Conservation (phyloP, 2,113 vertebrate genomes). For the Gorsachius goisagi region DNA sequence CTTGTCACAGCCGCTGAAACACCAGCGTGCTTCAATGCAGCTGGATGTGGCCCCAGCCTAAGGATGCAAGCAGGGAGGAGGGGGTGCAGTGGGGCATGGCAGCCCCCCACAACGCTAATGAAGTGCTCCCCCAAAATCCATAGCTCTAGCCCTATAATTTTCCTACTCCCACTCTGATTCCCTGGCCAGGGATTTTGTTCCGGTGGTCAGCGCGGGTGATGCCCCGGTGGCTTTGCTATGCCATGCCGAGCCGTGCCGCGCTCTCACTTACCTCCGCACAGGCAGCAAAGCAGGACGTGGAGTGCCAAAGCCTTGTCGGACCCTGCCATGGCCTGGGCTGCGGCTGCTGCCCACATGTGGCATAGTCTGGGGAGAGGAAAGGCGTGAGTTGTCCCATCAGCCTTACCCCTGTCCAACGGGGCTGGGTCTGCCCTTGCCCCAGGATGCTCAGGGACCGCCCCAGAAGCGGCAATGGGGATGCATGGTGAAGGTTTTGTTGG, state of each 20-base stretch:
- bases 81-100: rapidly evolving
- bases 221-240: rapidly evolving
- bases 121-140: rapidly evolving
- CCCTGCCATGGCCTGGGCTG: constrained; percentile 12
- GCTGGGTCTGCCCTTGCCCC: background rate
- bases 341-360: background rate
- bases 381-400: background rate
- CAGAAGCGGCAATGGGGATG: background rate
- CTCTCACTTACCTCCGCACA: constrained; percentile 35
- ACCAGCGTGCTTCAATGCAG: rapidly evolving
- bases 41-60: rapidly evolving
- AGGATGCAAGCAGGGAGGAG: background rate
- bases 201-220: rapidly evolving
- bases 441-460: background rate
- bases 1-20: rapidly evolving
- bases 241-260: rapidly evolving
- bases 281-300: constrained; percentile 48
- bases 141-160: rapidly evolving
- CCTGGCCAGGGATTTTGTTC: rapidly evolving
- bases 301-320: background rate
- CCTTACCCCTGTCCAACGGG: rapidly evolving
- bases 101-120: rapidly evolving
- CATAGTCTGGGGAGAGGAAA: constrained; percentile 2
- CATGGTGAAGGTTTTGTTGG: rapidly evolving
- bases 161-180: rapidly evolving